These are phyloP conservation scores for Theocolax elegans DNA, from an alignment of 1,140 invertebrate species.

Conservation along the genomic window DNA sequence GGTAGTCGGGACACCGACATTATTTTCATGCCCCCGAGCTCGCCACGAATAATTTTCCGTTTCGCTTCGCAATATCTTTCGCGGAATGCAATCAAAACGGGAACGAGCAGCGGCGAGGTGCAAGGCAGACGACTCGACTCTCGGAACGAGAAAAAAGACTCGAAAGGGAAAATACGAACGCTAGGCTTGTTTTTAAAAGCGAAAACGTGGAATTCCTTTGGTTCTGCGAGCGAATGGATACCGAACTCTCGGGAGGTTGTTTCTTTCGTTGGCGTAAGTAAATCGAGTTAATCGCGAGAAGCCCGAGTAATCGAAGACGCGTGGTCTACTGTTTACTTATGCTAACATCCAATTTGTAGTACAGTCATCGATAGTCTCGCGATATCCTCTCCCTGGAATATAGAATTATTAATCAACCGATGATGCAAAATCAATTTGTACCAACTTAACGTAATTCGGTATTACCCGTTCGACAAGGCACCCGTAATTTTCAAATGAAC, in stretches of 20 bases:
- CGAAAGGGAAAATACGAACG: too few species aligned
- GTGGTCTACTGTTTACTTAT: not conserved
- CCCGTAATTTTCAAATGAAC: too few species aligned
- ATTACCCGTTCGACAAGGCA: too few species aligned
- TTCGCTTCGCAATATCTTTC: conserved; percentile 25
- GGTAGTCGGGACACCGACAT: not conserved
- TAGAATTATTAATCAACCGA: too few species aligned
- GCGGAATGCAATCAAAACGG: conserved; percentile 26
- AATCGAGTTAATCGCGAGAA: conserved; percentile 2
- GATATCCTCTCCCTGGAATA: too few species aligned
- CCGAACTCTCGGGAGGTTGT: not conserved
- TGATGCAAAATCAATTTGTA: too few species aligned
- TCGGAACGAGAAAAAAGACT: too few species aligned
- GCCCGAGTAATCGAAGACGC: not conserved
- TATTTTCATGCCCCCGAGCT: conserved; percentile 1
- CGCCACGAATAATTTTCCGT: conserved; percentile 28
- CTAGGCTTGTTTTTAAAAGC: conserved; percentile 4
- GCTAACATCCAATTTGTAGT: not conserved
- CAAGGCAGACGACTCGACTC: too few species aligned
- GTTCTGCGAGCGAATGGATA: conserved; percentile 8
- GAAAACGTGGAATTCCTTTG: conserved; percentile 14
- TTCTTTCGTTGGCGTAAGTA: conserved; percentile 8
- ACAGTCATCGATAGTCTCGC: too few species aligned
- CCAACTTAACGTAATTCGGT: too few species aligned
- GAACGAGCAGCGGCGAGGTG: not conserved